Evolutionary conservation across 2,888 invertebrate species (phyloP).

Genomic region (Odontocolon sp.): DNA sequence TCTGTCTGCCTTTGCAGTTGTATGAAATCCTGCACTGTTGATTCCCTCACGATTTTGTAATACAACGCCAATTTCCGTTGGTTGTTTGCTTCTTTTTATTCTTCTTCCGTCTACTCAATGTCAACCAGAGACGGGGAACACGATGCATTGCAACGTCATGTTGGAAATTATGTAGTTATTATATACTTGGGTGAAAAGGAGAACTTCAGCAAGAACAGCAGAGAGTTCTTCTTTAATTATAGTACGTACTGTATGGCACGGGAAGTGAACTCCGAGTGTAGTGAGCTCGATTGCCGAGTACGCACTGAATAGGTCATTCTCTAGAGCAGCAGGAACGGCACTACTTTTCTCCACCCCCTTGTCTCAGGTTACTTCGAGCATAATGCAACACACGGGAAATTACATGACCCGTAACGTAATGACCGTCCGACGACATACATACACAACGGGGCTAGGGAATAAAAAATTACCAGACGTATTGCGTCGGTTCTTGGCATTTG

Average conservation of each 20-base stretch:
- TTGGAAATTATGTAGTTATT: too few relatives aligned
- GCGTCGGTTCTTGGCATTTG: slow-evolving; percentile 40
- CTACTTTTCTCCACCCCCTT: slow-evolving; percentile 2
- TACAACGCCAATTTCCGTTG: not conserved
- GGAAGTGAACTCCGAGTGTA: slow-evolving; percentile 12
- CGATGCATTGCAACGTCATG: too few relatives aligned
- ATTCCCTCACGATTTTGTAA: not conserved
- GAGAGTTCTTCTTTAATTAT: slow-evolving; percentile 30
- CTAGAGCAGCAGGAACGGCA: not conserved
- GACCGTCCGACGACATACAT: slow-evolving; percentile 17
- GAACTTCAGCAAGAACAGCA: not conserved
- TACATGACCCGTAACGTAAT: slow-evolving; percentile 51
- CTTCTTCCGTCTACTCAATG: not conserved
- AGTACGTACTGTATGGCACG: slow-evolving; percentile 31
- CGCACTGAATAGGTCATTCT: not conserved
- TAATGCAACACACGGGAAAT: slow-evolving; percentile 43
- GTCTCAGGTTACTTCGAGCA: slow-evolving; percentile 8
- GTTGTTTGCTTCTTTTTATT: not conserved
- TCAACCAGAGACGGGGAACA: too few relatives aligned
- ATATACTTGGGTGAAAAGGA: not conserved
- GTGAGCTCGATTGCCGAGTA: not conserved
- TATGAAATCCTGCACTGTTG: not conserved
- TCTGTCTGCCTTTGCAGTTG: not conserved
- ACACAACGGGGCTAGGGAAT: not conserved
- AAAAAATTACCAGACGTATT: slow-evolving; percentile 35